A percentile compares a stretch with the other conserved stretches of the same genome.
Evolutionary conservation across 2,888 invertebrate species (phyloP).

Genomic region (Acleris sparsana): DNA sequence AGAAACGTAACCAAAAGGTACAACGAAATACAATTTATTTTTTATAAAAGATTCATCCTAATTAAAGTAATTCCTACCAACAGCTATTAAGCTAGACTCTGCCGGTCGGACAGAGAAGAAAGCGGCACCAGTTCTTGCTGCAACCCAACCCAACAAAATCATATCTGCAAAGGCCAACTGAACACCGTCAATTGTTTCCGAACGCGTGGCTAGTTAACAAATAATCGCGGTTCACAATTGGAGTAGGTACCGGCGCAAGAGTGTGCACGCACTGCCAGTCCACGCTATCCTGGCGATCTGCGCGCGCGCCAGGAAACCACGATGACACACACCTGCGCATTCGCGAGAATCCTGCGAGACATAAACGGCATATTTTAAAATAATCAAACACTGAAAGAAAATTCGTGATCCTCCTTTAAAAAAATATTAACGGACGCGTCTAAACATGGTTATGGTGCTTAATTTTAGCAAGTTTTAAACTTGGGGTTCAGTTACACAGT

Average conservation of each 20-base stretch:
- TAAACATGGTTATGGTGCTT: not conserved
- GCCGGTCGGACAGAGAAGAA: too few relatives aligned
- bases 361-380: not conserved
- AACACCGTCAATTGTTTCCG: slow-evolving; percentile 78
- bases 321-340: slow-evolving; percentile 49
- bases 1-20: too few relatives aligned
- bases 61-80: too few relatives aligned
- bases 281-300: slow-evolving; percentile 71
- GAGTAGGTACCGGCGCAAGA: slow-evolving; percentile 70
- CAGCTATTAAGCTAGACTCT: too few relatives aligned
- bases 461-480: not conserved
- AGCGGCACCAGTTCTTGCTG: slow-evolving; percentile 6
- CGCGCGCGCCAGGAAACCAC: slow-evolving; percentile 55
- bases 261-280: slow-evolving; percentile 66
- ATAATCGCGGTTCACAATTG: slow-evolving; percentile 80
- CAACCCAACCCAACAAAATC: slow-evolving; percentile 64
- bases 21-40: too few relatives aligned
- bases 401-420: not conserved
- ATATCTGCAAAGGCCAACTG: slow-evolving; percentile 70
- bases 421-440: not conserved
- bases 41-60: too few relatives aligned
- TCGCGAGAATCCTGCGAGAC: not conserved
- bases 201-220: slow-evolving; percentile 81
- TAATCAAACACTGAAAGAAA: too few relatives aligned
- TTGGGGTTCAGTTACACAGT: too few relatives aligned